Conservation (phyloP, 2,888 invertebrate species). For the Loripinus fragilis region DNA sequence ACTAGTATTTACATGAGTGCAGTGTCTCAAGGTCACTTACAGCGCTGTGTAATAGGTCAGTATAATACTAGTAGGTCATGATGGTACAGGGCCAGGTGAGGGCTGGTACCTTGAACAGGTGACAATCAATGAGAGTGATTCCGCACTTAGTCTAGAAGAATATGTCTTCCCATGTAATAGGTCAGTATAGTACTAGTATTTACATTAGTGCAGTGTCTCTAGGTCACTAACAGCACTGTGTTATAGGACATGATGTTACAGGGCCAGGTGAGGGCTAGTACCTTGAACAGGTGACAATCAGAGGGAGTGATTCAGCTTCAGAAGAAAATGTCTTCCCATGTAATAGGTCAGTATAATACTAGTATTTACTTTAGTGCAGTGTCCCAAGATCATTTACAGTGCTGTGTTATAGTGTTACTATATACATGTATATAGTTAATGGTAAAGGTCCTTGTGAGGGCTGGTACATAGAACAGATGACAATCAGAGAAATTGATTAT, state of each 20-base stretch:
- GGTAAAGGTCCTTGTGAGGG: conserved; percentile 72
- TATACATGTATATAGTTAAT: no score
- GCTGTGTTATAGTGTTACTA: conserved; percentile 70
- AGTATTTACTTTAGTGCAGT: conserved; percentile 81
- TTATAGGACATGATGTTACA: conserved; percentile 81
- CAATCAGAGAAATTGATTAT: conserved; percentile 72
- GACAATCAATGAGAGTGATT: conserved; percentile 72
- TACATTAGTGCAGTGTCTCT: conserved; percentile 80
- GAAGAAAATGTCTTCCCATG: conserved; percentile 80
- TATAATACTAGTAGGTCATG: no score
- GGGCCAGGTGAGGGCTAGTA: conserved; percentile 80
- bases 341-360: conserved; percentile 72
- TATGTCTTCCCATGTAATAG: conserved; percentile 80
- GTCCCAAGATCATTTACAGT: conserved; percentile 77
- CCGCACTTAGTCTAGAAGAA: conserved; percentile 69
- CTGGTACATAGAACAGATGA: conserved; percentile 68
- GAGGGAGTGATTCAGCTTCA: conserved; percentile 69
- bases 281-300: conserved; percentile 73
- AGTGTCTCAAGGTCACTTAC: conserved; percentile 77
- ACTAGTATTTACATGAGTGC: conserved; percentile 80
- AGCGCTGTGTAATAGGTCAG: conserved; percentile 78
- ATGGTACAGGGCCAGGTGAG: conserved; percentile 76
- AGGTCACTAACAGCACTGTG: conserved; percentile 73
- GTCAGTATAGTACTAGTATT: conserved; percentile 75
- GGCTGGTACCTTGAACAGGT: conserved; percentile 80